These are phyloP conservation scores for Pterocles burchelli DNA, from an alignment of 2,113 vertebrate genomes.

Conservation along the genomic window DNA sequence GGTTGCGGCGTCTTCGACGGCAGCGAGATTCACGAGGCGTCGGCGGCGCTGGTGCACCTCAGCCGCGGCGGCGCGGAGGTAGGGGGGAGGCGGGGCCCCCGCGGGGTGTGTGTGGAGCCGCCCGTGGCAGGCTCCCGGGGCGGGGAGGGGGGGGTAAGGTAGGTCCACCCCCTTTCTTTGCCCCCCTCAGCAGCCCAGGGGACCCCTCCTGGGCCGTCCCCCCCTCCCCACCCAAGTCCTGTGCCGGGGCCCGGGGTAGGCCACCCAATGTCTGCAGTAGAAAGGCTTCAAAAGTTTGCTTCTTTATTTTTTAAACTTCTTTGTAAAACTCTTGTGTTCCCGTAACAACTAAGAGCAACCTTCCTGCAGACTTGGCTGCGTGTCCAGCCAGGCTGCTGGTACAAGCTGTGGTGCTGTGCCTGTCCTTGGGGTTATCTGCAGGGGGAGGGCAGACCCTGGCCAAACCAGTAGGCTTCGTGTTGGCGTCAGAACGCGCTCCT, in stretches of 20 bases:
- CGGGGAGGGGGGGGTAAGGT: too few relatives aligned
- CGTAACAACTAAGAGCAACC: not conserved
- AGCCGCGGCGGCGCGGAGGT: conserved; percentile 77
- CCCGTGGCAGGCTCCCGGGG: too few relatives aligned
- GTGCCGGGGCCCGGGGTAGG: too few relatives aligned
- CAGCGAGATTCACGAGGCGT: conserved; percentile 78
- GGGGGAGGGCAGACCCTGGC: not conserved
- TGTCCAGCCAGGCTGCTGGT: not conserved
- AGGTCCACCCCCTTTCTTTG: accelerated
- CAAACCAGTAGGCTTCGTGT: not conserved
- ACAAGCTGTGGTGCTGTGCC: not conserved
- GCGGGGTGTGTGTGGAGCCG: not conserved
- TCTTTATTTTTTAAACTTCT: not conserved
- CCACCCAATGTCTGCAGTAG: not conserved
- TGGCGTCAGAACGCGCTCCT: not conserved
- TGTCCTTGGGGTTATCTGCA: not conserved
- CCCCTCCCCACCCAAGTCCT: too few relatives aligned
- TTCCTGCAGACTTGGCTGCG: not conserved
- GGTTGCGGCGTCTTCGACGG: conserved; percentile 82
- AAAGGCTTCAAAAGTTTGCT: not conserved
- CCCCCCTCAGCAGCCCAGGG: not conserved
- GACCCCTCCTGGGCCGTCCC: too few relatives aligned
- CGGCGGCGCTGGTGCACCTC: conserved; percentile 76
- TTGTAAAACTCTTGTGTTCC: not conserved
- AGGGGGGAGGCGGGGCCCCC: not conserved